Conservation (phyloP, 1,140 invertebrate species). For the Drosophila sp. region DNA sequence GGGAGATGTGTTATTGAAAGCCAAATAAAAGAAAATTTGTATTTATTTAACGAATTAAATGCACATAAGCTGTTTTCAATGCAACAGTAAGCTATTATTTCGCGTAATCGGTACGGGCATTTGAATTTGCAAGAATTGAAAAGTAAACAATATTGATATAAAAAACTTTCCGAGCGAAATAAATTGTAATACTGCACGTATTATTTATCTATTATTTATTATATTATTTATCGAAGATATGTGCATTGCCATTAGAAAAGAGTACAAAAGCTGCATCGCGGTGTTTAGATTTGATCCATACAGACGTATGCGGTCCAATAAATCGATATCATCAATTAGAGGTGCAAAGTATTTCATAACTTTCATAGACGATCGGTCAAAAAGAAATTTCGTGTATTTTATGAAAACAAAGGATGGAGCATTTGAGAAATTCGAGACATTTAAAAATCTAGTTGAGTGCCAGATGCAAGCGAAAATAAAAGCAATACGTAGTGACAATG, state of each 20-base stretch:
- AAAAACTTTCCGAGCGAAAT: neutral
- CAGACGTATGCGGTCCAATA: constrained; percentile 6
- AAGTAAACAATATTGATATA: neutral
- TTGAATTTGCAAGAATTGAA: neutral
- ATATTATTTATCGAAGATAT: neutral
- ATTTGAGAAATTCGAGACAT: constrained; percentile 11
- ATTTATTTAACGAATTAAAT: too few species aligned
- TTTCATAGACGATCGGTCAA: constrained; percentile 7
- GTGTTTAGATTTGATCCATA: neutral
- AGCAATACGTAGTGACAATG: neutral
- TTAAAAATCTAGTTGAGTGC: neutral
- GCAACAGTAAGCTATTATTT: neutral
- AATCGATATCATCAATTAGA: too few species aligned
- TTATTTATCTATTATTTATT: too few species aligned
- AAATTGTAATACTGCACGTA: constrained; percentile 15
- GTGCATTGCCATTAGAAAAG: neutral
- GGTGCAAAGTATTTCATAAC: constrained; percentile 13
- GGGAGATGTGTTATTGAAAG: too few species aligned
- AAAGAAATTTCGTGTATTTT: constrained; percentile 12
- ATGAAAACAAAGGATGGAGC: constrained; percentile 6
- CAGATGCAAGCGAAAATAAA: too few species aligned
- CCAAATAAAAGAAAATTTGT: too few species aligned
- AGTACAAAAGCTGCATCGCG: neutral
- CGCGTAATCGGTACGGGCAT: constrained; percentile 1
- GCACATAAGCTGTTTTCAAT: constrained; percentile 1